Conservation (phyloP, 1,140 invertebrate genomes). For the Yoshiicerus persimilis region DNA sequence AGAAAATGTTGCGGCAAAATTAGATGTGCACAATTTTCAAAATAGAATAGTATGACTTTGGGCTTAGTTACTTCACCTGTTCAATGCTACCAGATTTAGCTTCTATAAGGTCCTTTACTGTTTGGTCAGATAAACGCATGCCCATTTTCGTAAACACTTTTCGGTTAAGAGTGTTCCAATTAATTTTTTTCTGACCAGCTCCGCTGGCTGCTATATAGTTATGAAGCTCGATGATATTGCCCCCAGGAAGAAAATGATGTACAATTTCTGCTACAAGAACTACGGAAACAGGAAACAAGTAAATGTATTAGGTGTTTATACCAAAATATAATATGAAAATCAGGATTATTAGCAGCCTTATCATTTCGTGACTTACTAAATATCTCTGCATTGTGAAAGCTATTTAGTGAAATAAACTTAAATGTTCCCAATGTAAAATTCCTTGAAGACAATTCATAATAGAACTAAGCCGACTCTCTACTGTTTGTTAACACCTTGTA, state of each 20-base stretch:
- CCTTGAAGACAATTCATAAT: too few relatives aligned
- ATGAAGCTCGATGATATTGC: constrained; percentile 40
- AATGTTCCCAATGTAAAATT: too few relatives aligned
- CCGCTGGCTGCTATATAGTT: constrained; percentile 39
- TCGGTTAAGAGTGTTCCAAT: constrained; percentile 45
- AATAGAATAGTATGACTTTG: neutral
- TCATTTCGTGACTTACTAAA: neutral
- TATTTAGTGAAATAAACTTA: too few relatives aligned
- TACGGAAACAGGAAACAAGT: too few relatives aligned
- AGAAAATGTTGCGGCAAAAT: too few relatives aligned
- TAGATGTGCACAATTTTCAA: neutral
- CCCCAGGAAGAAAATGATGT: constrained; percentile 28
- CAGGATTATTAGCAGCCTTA: too few relatives aligned
- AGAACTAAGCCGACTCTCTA: too few relatives aligned
- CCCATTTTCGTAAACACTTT: constrained; percentile 41
- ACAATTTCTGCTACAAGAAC: constrained; percentile 41
- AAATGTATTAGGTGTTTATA: too few relatives aligned
- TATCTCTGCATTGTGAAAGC: neutral
- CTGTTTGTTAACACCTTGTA: too few relatives aligned
- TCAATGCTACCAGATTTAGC: constrained; percentile 42
- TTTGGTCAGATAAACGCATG: constrained; percentile 31
- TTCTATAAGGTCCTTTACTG: constrained; percentile 27
- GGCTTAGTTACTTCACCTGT: constrained; percentile 13
- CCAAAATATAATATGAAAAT: too few relatives aligned
- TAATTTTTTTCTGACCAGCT: constrained; percentile 35